Evolutionary conservation across 2,113 vertebrate genomes (phyloP).

Genomic region (Toxotes jaculatrix): DNA sequence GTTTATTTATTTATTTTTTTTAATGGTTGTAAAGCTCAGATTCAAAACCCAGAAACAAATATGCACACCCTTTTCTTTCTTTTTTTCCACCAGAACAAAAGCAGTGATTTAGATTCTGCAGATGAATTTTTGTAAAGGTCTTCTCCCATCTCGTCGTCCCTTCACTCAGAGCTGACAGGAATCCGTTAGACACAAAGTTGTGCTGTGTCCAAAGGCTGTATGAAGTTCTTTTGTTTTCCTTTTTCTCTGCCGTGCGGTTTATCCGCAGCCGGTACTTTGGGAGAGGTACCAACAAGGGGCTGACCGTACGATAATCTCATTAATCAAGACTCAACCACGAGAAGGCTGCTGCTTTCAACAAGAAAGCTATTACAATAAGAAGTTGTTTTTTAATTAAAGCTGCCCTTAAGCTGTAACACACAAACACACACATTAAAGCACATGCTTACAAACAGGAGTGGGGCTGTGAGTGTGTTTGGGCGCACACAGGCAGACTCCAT

Average conservation of each 20-base stretch:
- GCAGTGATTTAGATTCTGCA: background rate
- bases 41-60: conserved; percentile 8
- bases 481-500: conserved; percentile 7
- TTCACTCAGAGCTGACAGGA: conserved; percentile 26
- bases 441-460: conserved; percentile 2
- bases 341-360: conserved; percentile 51
- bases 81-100: background rate
- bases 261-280: background rate
- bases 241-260: background rate
- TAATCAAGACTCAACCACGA: conserved; percentile 62
- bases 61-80: background rate
- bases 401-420: conserved; percentile 54
- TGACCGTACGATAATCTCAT: conserved; percentile 68
- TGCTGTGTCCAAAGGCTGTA: conserved; percentile 7
- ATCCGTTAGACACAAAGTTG: background rate
- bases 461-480: conserved; percentile 34
- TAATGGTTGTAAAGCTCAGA: background rate
- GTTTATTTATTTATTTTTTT: background rate
- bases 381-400: conserved; percentile 75
- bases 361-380: conserved; percentile 62
- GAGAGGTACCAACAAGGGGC: conserved; percentile 12
- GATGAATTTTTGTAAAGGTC: background rate
- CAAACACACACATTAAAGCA: conserved; percentile 1
- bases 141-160: background rate
- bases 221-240: conserved; percentile 17